These are phyloP conservation scores for Musca vetustissima DNA, from an alignment of 1,140 invertebrate genomes.

Conservation along the genomic window DNA sequence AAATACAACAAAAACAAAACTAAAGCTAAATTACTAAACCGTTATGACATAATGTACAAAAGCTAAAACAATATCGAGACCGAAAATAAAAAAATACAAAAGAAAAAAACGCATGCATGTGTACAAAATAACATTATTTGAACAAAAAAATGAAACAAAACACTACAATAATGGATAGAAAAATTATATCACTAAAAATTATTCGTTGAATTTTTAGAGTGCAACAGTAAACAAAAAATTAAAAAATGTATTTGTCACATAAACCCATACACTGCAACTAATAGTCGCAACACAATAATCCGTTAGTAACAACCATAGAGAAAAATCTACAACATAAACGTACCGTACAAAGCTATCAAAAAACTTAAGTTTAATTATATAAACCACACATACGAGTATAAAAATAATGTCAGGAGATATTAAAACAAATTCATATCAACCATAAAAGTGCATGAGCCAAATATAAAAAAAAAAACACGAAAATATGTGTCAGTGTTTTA, in stretches of 20 bases:
- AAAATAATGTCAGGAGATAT: neutral
- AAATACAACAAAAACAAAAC: no score
- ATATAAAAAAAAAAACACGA: neutral
- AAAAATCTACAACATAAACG: no score
- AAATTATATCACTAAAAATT: conserved; percentile 5
- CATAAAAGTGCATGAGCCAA: conserved; percentile 1
- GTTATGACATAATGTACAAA: no score
- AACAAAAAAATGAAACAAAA: neutral
- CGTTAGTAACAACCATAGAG: no score
- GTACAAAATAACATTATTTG: no score
- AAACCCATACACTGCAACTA: no score
- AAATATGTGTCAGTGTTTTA: neutral
- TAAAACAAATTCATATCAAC: conserved; percentile 5
- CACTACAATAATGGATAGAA: neutral
- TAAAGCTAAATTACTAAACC: no score
- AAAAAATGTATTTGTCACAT: no score
- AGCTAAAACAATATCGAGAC: no score
- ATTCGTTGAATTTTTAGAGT: neutral
- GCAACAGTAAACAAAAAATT: conserved; percentile 4
- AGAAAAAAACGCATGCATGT: no score
- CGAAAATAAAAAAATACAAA: no score
- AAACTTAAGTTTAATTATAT: neutral
- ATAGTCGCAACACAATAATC: no score
- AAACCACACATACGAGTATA: neutral
- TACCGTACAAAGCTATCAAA: neutral